Percentiles rank a stretch among this genome's conserved stretches.
These are phyloP conservation scores for Phalacrocorax brasilianus DNA, from an alignment of 2,113 vertebrate species.

Conservation along the genomic window DNA sequence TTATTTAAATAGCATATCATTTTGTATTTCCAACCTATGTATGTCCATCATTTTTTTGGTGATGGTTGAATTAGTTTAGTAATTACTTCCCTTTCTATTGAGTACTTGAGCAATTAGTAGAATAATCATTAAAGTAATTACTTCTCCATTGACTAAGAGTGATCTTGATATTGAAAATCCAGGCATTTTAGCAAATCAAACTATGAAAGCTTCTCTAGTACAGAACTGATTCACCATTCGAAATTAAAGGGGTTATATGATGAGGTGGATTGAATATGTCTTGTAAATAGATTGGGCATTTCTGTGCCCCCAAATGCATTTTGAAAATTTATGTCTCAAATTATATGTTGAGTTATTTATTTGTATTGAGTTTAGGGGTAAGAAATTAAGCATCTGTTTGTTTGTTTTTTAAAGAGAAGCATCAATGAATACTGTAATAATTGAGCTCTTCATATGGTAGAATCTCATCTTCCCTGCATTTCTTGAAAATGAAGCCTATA, in stretches of 20 bases:
- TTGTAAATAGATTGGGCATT: neutral
- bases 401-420: neutral
- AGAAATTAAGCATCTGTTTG: neutral
- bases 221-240: neutral
- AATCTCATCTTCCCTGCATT: neutral
- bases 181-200: neutral
- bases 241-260: neutral
- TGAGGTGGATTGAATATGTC: neutral
- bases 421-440: neutral
- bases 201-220: neutral
- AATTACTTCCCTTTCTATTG: constrained; percentile 1
- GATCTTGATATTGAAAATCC: neutral
- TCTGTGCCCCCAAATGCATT: neutral
- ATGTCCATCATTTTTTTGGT: neutral
- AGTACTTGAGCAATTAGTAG: constrained; percentile 1
- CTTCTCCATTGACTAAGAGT: constrained; percentile 2
- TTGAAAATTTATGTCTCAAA: neutral
- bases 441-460: neutral
- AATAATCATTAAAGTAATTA: constrained; percentile 28
- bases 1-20: neutral
- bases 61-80: neutral
- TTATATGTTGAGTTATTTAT: neutral
- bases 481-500: neutral
- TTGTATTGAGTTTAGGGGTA: neutral
- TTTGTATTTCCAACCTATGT: neutral